Conservation (phyloP, 2,113 vertebrate species). For the Pelecanoides urinatrix region DNA sequence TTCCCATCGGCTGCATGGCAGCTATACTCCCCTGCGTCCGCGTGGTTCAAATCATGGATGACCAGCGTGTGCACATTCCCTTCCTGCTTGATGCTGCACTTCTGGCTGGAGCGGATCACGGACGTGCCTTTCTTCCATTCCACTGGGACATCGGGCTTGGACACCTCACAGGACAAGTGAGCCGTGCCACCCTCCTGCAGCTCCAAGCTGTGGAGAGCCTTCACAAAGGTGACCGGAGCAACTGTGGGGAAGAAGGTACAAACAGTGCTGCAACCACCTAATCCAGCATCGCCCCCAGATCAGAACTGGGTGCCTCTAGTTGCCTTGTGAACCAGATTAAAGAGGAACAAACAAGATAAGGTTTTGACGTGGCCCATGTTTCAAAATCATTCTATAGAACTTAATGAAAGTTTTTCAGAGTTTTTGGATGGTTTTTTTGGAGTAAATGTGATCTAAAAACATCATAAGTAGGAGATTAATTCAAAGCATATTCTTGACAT, state of each 20-base stretch:
- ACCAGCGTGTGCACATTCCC: slow-evolving; percentile 71
- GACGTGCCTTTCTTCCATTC: slow-evolving; percentile 78
- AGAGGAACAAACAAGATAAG: background rate
- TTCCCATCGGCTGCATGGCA: slow-evolving; percentile 75
- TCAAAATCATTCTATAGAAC: background rate
- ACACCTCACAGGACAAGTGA: slow-evolving; percentile 78
- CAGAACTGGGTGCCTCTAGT: background rate
- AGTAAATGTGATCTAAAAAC: background rate
- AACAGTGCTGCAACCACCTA: background rate
- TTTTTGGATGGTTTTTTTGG: background rate
- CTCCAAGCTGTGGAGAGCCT: slow-evolving; percentile 23
- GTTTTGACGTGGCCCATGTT: accelerated
- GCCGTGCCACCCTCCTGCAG: slow-evolving; percentile 76
- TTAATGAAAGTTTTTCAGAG: background rate
- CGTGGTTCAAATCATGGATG: slow-evolving; percentile 64
- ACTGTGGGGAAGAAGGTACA: slow-evolving; percentile 9
- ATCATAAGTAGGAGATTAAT: background rate
- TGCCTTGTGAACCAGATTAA: background rate
- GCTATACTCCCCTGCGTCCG: slow-evolving; percentile 83
- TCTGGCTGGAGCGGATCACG: slow-evolving; percentile 73
- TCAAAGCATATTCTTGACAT: background rate
- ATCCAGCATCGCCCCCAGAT: background rate
- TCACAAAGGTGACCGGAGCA: slow-evolving; percentile 14
- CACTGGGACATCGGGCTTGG: slow-evolving; percentile 68
- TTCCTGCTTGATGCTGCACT: slow-evolving; percentile 75